Percentiles rank a stretch among this genome's conserved stretches.
Evolutionary conservation across 1,140 invertebrate species (phyloP).

Genomic region (Holcopasites calliopsidis): DNA sequence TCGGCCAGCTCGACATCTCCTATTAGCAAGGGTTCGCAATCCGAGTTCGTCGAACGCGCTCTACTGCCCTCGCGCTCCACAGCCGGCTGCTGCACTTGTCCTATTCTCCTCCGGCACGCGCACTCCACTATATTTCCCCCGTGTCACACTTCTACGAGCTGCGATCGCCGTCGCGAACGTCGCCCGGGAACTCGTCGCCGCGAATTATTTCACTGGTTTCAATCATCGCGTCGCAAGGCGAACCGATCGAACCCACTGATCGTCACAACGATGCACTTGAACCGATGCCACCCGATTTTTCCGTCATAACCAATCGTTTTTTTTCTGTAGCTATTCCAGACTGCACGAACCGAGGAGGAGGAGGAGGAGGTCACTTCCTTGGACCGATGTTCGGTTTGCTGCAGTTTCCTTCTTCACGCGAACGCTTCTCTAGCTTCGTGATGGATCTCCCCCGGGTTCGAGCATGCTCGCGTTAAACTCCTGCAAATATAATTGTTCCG

Average conservation of each 20-base stretch:
- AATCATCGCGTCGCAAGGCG: conserved; percentile 36
- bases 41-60: conserved; percentile 1
- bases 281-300: conserved; percentile 69
- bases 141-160: conserved; percentile 42
- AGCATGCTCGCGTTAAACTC: conserved; percentile 40
- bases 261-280: conserved; percentile 41
- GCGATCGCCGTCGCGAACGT: conserved; percentile 47
- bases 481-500: conserved; percentile 55
- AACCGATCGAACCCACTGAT: conserved; percentile 49
- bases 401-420: too few relatives aligned
- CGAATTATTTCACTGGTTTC: conserved; percentile 37
- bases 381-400: too few relatives aligned
- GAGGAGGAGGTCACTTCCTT: too few relatives aligned
- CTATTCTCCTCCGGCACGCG: conserved; percentile 4
- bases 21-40: conserved; percentile 42
- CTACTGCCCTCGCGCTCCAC: not conserved
- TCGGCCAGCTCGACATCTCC: conserved; percentile 33
- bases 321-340: conserved; percentile 8
- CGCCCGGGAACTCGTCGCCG: conserved; percentile 41
- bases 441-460: conserved; percentile 17
- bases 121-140: not conserved
- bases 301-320: conserved; percentile 70
- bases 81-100: not conserved
- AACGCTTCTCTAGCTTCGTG: not conserved
- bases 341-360: conserved; percentile 1